Base-by-base conservation (phyloP, 2,888 invertebrate genomes). In the Eurytoma adleriae region DNA sequence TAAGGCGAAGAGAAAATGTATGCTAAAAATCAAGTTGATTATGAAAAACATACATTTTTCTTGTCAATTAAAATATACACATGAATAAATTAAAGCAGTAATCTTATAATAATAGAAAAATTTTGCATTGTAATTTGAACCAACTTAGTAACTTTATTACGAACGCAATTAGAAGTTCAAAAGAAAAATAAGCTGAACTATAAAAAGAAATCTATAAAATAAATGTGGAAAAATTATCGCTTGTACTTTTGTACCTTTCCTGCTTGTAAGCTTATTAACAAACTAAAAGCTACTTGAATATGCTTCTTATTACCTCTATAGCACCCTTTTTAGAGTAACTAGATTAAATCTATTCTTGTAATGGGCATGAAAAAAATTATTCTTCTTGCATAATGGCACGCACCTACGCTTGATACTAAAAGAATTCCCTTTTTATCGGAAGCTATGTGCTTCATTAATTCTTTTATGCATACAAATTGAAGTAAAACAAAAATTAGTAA, bases 301-400 rank as follows among this genome's bases (percentile, higher is more conserved):
- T 10, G 70, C 75, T 66, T 79, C 20, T 75, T 73, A 62, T 62
- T 48, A 57, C 40, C 40, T 40, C 24, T 48, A 18, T 71, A 72
- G 62, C 68, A 77, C 57, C 5, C 54, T 24, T 52, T 76, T 54
- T 50, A 71, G 50, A 48, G 48, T 48, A 57, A 57, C 54, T 68
- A 10, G 40, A 20, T 3, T 2, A 59, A 57, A 12, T 73, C 59
- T 40, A 69, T 73, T 66, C 13, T 69, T 70, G 61, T 73, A 70
- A 40, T 78, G 50, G 18, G 81, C 78, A 77, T 78, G 81, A 70
- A 50, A 69, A 52, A 71, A 79, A 48, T 14, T 18, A 62, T 48
- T 62, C 5, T 27, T 71, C 50, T 56, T 73, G 64, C 56, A 66
- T 73, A 68, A 80, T 79, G 73, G 84, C 84, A 84, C 85, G 85